Conservation (phyloP, 2,888 invertebrate species). For the Argyra leucocephala region DNA sequence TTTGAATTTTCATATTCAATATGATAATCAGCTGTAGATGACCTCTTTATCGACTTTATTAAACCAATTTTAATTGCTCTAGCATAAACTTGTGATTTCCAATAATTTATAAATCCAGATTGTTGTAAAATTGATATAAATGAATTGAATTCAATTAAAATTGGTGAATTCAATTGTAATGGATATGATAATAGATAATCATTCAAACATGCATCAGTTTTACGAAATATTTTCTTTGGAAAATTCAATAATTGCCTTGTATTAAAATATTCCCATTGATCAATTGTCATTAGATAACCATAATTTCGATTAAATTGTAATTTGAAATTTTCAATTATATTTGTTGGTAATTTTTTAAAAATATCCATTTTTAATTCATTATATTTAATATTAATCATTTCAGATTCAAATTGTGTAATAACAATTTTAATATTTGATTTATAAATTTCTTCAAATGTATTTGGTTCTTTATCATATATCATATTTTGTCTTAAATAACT, state of each 20-base stretch:
- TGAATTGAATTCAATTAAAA: not conserved
- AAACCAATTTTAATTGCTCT: not conserved
- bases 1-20: not conserved
- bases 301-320: not conserved
- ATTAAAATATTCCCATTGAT: not conserved
- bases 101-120: not conserved
- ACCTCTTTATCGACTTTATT: not conserved
- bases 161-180: not conserved
- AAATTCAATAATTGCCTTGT: not conserved
- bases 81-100: not conserved
- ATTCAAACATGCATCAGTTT: not conserved
- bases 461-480: not conserved
- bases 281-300: not conserved
- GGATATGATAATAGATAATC: not conserved
- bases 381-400: not conserved
- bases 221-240: not conserved
- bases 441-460: not conserved
- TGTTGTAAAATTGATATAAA: not conserved
- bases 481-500: not conserved
- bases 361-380: not conserved
- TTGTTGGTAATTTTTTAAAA: not conserved
- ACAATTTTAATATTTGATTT: not conserved
- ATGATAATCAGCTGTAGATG: not conserved
- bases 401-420: not conserved
- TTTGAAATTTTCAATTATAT: not conserved